phyloP scores from a whole-genome alignment of 1,140 invertebrate species.

The Diorhabda elongata region DNA sequence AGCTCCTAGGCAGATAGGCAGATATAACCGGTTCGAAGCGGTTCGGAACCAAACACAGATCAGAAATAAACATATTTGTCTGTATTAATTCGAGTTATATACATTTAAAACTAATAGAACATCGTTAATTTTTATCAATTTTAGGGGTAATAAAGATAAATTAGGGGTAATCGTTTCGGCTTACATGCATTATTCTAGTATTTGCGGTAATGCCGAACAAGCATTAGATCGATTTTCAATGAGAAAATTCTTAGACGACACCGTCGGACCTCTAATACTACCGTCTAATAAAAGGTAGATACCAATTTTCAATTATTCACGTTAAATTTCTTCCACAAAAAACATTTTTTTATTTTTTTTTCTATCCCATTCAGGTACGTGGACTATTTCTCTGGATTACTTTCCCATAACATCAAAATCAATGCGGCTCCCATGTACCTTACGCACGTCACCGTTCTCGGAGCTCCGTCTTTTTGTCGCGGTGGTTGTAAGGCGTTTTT shows the following conservation, averaged over 20 bases:
- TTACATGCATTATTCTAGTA: conserved; percentile 91
- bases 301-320: background rate
- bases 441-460: conserved; percentile 80
- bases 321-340: background rate
- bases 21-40: too few species aligned
- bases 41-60: too few species aligned
- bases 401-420: conserved; percentile 81
- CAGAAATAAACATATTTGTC: too few species aligned
- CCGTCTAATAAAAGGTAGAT: conserved; percentile 85
- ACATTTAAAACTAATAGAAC: too few species aligned
- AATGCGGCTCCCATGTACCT: conserved; percentile 82
- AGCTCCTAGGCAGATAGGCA: too few species aligned
- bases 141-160: conserved; percentile 68
- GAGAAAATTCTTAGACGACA: conserved; percentile 85
- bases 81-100: too few species aligned
- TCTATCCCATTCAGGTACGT: conserved; percentile 65
- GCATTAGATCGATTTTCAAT: conserved; percentile 88
- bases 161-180: conserved; percentile 83
- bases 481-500: conserved; percentile 75
- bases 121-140: background rate
- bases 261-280: conserved; percentile 71
- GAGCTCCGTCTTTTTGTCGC: conserved; percentile 72
- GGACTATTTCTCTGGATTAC: conserved; percentile 82
- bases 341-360: conserved; percentile 3
- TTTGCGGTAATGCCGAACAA: conserved; percentile 84